Evolutionary conservation across 2,888 invertebrate species (phyloP).

Genomic region (Pyrrhopygopsis socrates): DNA sequence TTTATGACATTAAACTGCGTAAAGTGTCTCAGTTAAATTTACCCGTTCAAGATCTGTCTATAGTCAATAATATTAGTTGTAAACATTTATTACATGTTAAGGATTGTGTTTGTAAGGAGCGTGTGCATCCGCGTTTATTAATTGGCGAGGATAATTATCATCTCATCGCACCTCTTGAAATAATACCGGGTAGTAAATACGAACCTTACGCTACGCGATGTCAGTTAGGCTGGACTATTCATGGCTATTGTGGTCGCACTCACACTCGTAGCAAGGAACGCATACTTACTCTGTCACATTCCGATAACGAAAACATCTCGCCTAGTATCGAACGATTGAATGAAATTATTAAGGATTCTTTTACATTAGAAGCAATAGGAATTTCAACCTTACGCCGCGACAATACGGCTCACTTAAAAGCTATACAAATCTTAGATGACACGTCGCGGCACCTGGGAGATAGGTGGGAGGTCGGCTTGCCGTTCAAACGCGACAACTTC

Average conservation of each 20-base stretch:
- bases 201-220: slow-evolving; percentile 65
- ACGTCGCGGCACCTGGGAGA: slow-evolving; percentile 13
- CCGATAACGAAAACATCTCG: neutral
- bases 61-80: neutral
- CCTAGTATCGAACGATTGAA: neutral
- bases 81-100: slow-evolving; percentile 11
- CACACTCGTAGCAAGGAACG: neutral
- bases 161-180: slow-evolving; percentile 21
- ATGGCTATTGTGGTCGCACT: slow-evolving; percentile 65
- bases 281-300: neutral
- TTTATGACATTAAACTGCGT: slow-evolving; percentile 26
- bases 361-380: neutral
- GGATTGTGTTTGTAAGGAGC: slow-evolving; percentile 21
- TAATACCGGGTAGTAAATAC: slow-evolving; percentile 4
- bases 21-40: slow-evolving; percentile 36
- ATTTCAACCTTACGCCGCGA: neutral
- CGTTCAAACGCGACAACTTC: slow-evolving; percentile 44
- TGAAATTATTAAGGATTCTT: neutral
- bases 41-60: slow-evolving; percentile 23
- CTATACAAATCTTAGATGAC: neutral
- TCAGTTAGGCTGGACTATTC: slow-evolving; percentile 67
- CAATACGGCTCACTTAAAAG: neutral
- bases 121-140: slow-evolving; percentile 24
- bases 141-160: slow-evolving; percentile 47
- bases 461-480: slow-evolving; percentile 10